Evolutionary conservation across 2,888 invertebrate species (phyloP).

Genomic region (Trachelus troglodyta): DNA sequence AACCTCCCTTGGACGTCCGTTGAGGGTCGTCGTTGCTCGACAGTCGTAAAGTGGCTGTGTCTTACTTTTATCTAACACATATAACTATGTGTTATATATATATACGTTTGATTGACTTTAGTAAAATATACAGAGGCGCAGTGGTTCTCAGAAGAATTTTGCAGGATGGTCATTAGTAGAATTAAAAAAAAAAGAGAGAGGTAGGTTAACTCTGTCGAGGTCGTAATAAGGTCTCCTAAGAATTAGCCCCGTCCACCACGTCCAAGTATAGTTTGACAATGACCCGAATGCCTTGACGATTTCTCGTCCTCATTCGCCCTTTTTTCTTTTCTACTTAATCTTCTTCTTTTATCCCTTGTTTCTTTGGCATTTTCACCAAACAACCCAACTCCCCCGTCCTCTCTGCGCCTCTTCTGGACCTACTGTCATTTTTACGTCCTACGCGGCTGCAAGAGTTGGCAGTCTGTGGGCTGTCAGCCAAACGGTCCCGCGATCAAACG

Average conservation of each 20-base stretch:
- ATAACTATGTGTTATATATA: background rate
- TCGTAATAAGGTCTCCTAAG: slow-evolving; percentile 42
- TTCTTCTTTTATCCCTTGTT: slow-evolving; percentile 6
- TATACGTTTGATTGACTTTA: background rate
- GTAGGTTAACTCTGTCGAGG: slow-evolving; percentile 49
- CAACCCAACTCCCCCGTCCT: background rate
- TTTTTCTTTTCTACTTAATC: background rate
- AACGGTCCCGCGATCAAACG: background rate
- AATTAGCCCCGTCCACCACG: slow-evolving; percentile 14
- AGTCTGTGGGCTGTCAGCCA: background rate
- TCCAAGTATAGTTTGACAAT: slow-evolving; percentile 59
- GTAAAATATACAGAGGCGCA: background rate
- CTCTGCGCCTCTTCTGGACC: background rate
- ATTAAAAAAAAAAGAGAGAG: slow-evolving; percentile 12
- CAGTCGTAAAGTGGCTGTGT: background rate
- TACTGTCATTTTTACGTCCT: background rate
- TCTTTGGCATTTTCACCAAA: slow-evolving; percentile 8
- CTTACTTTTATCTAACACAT: background rate
- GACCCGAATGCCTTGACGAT: slow-evolving; percentile 57
- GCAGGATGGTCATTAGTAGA: background rate
- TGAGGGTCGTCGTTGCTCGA: slow-evolving; percentile 46
- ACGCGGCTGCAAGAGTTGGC: background rate
- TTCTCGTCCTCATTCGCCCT: background rate
- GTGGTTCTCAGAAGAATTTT: background rate
- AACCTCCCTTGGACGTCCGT: slow-evolving; percentile 46